Base-by-base conservation (phyloP, 2,797 vertebrate species). In the Nyctibius grandis region DNA sequence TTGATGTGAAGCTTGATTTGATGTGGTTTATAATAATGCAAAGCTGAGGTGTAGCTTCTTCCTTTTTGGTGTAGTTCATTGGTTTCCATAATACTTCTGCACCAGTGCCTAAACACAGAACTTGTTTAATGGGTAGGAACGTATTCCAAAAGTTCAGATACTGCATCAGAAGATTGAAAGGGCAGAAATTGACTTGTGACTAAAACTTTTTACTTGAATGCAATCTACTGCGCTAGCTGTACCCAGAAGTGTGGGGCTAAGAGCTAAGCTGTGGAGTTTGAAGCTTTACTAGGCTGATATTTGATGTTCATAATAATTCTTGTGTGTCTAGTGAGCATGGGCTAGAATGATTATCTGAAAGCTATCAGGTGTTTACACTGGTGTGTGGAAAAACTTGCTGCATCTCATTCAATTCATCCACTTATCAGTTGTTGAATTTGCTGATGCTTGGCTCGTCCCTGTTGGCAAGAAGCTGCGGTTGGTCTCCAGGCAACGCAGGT, bases 401-500 rank as follows among this genome's bases (percentile, higher is more conserved):
- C 88, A 50, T 92, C 65, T 88, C 90, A 63, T 94, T 79, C 73
- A 72, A 67, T 51, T 89, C 83, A 92, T 89, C 70, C 70, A 17
- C 68, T 86, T 89, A 72, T 25, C 93, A 53, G 81, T 82, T 91
- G 96, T 77, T 93, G 92, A 88, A 95, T 95, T 93, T 91, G 91
- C 94, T 69, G 82, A 79, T 84, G 92, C 88, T 83, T 23, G 50
- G 83, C 88, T 77, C 7, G 79, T 97, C 89, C 92, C 81, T 60
- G 21, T 84, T 94, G 95, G 96, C 93, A 77, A 88, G 45, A 65
- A 90, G 96, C 95, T 97, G 96, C 11, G 1, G 78, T 64, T 63
- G 51, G 96, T 97, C 86, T 95, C 97, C 87, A 97, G 95, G 97
- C 97, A 97, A 97, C 97, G 17, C 79, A 85, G 67, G 87, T 88